Conservation (phyloP, 2,113 vertebrate genomes). For the Chitala chitala region DNA sequence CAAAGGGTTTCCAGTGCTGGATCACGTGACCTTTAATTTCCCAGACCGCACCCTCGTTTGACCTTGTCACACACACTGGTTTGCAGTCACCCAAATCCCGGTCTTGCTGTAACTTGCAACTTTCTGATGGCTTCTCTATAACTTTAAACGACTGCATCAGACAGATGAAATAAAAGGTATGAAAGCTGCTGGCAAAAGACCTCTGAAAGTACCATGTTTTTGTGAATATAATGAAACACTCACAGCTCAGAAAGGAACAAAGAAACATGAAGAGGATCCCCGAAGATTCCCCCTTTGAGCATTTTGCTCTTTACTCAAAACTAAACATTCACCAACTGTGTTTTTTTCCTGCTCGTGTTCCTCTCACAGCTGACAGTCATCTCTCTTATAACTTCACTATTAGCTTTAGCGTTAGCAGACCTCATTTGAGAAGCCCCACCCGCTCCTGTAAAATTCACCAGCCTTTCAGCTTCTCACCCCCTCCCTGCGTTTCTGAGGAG, state of each 20-base stretch:
- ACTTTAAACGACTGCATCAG: slow-evolving; percentile 1
- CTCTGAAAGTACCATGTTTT: neutral
- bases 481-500: too few relatives aligned
- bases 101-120: neutral
- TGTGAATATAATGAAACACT: neutral
- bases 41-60: neutral
- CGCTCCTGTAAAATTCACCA: too few relatives aligned
- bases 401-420: too few relatives aligned
- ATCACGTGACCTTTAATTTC: neutral
- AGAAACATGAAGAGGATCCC: neutral
- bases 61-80: neutral
- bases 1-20: neutral
- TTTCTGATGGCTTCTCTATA: neutral
- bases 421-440: too few relatives aligned
- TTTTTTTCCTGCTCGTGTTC: too few relatives aligned
- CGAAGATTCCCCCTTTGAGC: too few relatives aligned
- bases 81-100: neutral
- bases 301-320: too few relatives aligned
- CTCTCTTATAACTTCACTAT: too few relatives aligned
- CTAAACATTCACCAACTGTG: too few relatives aligned
- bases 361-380: too few relatives aligned
- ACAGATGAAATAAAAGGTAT: slow-evolving; percentile 2
- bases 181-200: too few relatives aligned
- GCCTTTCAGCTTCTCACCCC: too few relatives aligned
- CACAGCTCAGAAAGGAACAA: neutral